Evolutionary conservation across 2,888 invertebrate species (phyloP), one percentile per base, ranked within the genome.

Genomic region (Diaphora mendica): DNA sequence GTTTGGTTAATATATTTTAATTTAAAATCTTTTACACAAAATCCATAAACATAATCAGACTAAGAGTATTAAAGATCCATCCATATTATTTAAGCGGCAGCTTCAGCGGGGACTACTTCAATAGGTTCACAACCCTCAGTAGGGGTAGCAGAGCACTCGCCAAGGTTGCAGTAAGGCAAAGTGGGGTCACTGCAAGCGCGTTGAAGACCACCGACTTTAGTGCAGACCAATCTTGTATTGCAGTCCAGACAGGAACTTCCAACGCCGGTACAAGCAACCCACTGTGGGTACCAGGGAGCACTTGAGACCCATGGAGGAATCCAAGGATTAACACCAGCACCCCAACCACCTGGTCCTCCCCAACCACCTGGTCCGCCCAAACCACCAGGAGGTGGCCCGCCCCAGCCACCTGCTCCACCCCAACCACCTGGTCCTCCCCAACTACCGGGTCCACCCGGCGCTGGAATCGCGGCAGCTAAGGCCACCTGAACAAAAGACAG

Each of bases 141-240:
- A 0, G 95, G 94, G 0, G 95, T 94, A 13, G 94, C 95, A 0
- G 95, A 95, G 85, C 95, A 95, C 74, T 89, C 89, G n/a, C 95
- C 95, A 17, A 92, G 88, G 85, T 94, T 95, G 88, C 95, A 95
- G 85, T 93, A 90, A 0, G 95, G 95, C 30, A 92, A 79, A 2
- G 91, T 88, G 0, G 95, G 95, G 82, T 95, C 95, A 3, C 86
- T 81, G 83, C 95, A 95, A 15, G 91, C 80, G 20, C 87, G 89
- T 71, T 91, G 87, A 0, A 95, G 79, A 5, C 91, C 93, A 7
- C 95, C 95, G 35, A 94, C 77, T 79, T 94, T 94, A 1, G 94
- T 95, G 87, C 95, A 95, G 20, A 94, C 89, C 3, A 90, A 66
- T 77, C 88, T 94, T 0, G 94, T 95, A 26, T 80, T 90, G 78